Percentiles rank a stretch among this genome's conserved stretches.
Conservation (phyloP, 1,140 invertebrate genomes). For the Aricia agestis region DNA sequence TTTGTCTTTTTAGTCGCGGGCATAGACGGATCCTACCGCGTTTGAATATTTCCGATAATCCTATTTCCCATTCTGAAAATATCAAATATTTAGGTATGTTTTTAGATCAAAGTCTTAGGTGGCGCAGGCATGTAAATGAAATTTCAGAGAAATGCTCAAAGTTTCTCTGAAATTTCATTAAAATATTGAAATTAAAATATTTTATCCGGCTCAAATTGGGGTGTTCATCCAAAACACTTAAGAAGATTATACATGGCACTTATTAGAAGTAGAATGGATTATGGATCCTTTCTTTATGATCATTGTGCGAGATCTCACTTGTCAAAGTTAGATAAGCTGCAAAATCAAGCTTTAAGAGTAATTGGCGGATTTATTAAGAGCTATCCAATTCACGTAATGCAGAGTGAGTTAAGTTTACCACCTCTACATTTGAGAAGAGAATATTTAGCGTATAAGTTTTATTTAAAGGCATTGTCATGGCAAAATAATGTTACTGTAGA, state of each 20-base stretch:
- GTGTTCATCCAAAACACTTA: slow-evolving; percentile 11
- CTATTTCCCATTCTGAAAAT: background rate
- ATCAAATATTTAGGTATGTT: slow-evolving; percentile 16
- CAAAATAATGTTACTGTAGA: no score
- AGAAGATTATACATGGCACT: background rate
- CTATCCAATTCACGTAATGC: background rate
- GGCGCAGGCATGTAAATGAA: slow-evolving; percentile 12
- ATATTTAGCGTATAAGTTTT: slow-evolving; percentile 10
- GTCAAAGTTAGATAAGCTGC: slow-evolving; percentile 1
- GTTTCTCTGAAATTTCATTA: background rate
- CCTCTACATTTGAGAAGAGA: background rate
- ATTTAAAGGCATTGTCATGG: no score
- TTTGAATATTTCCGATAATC: no score
- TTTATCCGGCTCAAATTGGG: slow-evolving; percentile 4
- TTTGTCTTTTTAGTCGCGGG: no score
- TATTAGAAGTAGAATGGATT: slow-evolving; percentile 8
- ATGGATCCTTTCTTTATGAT: slow-evolving; percentile 6
- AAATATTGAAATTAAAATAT: no score
- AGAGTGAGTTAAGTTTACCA: slow-evolving; percentile 4
- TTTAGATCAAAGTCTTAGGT: slow-evolving; percentile 4
- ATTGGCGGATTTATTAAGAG: slow-evolving; percentile 14
- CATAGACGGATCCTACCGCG: no score
- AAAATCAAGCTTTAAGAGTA: slow-evolving; percentile 14
- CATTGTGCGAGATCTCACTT: background rate
- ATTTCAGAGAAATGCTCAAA: background rate